Evolutionary conservation across 2,797 vertebrate genomes (phyloP).

Genomic region (Darevskia mixta): DNA sequence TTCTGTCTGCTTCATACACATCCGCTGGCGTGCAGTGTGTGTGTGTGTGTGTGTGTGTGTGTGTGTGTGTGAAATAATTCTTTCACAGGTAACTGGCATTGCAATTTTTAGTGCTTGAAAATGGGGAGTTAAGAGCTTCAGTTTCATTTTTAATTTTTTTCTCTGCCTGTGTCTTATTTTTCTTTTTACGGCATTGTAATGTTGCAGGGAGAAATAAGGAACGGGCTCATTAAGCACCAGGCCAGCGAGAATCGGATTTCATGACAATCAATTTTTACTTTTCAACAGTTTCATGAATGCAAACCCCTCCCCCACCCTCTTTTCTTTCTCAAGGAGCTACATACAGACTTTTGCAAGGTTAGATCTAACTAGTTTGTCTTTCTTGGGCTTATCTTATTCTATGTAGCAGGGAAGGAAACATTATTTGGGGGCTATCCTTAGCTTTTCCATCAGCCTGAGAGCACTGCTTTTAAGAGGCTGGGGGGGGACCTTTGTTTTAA

Average conservation of each 20-base stretch:
- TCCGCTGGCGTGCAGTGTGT: neutral
- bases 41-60: slow-evolving; percentile 5
- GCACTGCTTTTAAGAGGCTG: neutral
- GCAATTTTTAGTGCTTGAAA: slow-evolving; percentile 22
- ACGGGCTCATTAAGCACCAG: slow-evolving; percentile 44
- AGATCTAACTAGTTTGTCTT: slow-evolving; percentile 18
- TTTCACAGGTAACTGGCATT: slow-evolving; percentile 37
- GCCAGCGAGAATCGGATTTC: slow-evolving; percentile 56
- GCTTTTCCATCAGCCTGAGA: neutral
- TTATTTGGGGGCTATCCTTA: neutral
- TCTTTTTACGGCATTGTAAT: slow-evolving; percentile 28
- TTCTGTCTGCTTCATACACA: neutral
- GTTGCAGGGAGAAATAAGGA: slow-evolving; percentile 36
- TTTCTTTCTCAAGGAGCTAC: slow-evolving; percentile 1
- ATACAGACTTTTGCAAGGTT: slow-evolving; percentile 24
- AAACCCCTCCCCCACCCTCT: slow-evolving; percentile 25
- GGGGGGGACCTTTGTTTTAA: slow-evolving; percentile 6
- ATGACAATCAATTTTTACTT: slow-evolving; percentile 72
- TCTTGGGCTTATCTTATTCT: slow-evolving; percentile 6
- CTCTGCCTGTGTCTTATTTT: slow-evolving; percentile 31
- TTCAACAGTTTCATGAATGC: slow-evolving; percentile 65
- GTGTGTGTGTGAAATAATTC: slow-evolving; percentile 14
- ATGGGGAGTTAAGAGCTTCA: slow-evolving; percentile 25
- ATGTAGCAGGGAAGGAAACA: neutral
- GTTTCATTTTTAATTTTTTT: slow-evolving; percentile 3